These are phyloP conservation scores for Entelurus aequoreus DNA, from an alignment of 2,113 vertebrate species.

Conservation along the genomic window DNA sequence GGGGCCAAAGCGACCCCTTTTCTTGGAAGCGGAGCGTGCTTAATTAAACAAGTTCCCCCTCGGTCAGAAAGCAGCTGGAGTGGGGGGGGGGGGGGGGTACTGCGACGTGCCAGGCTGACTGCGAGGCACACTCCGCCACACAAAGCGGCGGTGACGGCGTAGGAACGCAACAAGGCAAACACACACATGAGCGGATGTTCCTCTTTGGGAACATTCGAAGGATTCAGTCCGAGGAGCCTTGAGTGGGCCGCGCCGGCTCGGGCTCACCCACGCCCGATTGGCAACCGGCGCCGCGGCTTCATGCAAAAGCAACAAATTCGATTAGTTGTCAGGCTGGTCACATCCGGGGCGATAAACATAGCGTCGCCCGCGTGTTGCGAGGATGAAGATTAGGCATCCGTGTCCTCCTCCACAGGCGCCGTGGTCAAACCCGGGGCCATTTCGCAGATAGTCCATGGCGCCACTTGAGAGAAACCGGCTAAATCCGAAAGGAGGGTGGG, in stretches of 20 bases:
- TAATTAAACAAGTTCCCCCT: constrained; percentile 68
- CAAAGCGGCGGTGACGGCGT: constrained; percentile 53
- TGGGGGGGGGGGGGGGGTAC: not conserved
- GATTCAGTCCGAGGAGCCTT: constrained; percentile 48
- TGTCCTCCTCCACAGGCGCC: constrained; percentile 66
- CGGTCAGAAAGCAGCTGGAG: constrained; percentile 70
- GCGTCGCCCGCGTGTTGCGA: constrained; percentile 51
- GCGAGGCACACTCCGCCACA: constrained; percentile 59
- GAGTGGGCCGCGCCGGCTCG: constrained; percentile 60
- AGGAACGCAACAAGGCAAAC: constrained; percentile 32
- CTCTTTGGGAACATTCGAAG: constrained; percentile 42
- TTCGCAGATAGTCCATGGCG: constrained; percentile 42
- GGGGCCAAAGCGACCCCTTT: constrained; percentile 57
- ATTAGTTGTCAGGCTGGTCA: constrained; percentile 53
- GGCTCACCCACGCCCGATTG: constrained; percentile 50
- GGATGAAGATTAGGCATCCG: constrained; percentile 66
- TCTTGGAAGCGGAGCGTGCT: constrained; percentile 66
- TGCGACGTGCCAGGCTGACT: constrained; percentile 55
- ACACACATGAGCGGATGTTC: constrained; percentile 42
- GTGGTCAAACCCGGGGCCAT: constrained; percentile 72
- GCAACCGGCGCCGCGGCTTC: constrained; percentile 53
- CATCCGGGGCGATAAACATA: constrained; percentile 36
- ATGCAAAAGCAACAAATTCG: constrained; percentile 49
- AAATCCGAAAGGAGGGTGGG: constrained; percentile 37
- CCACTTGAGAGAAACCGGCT: constrained; percentile 39